A percentile compares a stretch with the other conserved stretches of the same genome.
phyloP scores from a whole-genome alignment of 2,113 vertebrate genomes.

The Pterocles orientalis region DNA sequence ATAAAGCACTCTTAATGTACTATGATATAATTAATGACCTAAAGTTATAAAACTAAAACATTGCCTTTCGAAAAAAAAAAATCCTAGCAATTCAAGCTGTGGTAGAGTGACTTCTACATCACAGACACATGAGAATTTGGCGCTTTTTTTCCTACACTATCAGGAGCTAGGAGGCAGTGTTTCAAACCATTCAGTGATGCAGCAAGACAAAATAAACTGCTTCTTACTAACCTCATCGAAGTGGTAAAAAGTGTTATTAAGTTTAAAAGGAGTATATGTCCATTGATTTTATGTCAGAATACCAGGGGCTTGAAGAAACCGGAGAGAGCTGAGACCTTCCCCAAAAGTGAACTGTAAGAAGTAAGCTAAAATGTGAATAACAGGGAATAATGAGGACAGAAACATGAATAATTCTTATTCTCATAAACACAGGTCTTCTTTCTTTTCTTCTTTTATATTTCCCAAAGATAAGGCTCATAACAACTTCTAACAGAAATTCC shows the following conservation, averaged over 20 bases:
- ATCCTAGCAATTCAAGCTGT: neutral
- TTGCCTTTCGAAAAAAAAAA: neutral
- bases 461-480: neutral
- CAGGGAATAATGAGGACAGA: neutral
- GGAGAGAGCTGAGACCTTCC: neutral
- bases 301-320: neutral
- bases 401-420: neutral
- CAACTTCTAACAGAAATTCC: neutral
- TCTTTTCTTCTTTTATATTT: neutral
- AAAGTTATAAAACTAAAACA: neutral
- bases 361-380: neutral
- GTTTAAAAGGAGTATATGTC: neutral
- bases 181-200: neutral
- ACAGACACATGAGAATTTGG: neutral
- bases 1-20: slow-evolving; percentile 5
- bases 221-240: neutral
- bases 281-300: neutral
- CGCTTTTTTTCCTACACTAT: neutral
- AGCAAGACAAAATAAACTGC: neutral
- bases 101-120: neutral
- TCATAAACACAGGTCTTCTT: neutral
- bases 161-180: neutral
- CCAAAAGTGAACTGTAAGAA: neutral
- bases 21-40: slow-evolving; percentile 56
- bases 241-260: neutral